Evolutionary conservation across 2,113 vertebrate genomes (phyloP), one percentile per base, ranked within the genome.

Genomic region (Enhydra lutris): DNA sequence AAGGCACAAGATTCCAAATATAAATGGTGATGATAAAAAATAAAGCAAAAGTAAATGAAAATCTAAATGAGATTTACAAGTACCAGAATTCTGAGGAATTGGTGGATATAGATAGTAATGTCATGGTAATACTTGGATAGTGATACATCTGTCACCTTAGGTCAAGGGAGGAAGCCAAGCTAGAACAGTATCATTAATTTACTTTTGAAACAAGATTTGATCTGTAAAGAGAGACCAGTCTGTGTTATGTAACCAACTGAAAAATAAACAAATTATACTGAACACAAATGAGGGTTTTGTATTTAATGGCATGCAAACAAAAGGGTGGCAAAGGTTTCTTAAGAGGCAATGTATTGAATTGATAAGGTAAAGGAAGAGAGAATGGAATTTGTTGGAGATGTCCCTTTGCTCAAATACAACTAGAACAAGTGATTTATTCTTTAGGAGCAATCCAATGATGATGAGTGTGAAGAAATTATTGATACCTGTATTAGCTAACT

Each of bases 11-110:
- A 85, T 50, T 94, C 5, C 34, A 95, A 36, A 80, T 80, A 94
- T 74, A 95, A 96, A 96, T n/a, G 21, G 18, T 57, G 87, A 4
- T 29, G 76, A 96, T 39, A 87, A 97, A 97, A 79, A 95, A 90
- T 87, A 84, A 92, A 63, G 45, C 65, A 52, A 92, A 57, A 85
- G 45, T 23, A 89, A 67, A 86, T 87, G 4, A 55, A 39, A 71
- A 4, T 31, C 21, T 93, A 95, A 59, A 87, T 85, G 42, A 50
- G 71, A 14, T 95, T 69, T 3, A 1, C 31, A 79, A 26, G 15
- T 65, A 79, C 8, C 7, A 86, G 14, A 21, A 9, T 26, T 67
- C 50, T 24, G 1, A 94, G 45, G 57, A 89, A 92, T 23, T 93
- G 57, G 18, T 69, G 63, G 9, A 29, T n/a, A 61, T 21, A 71